phyloP scores from a whole-genome alignment of 2,888 invertebrate species.

The Himalopsyche japonica region DNA sequence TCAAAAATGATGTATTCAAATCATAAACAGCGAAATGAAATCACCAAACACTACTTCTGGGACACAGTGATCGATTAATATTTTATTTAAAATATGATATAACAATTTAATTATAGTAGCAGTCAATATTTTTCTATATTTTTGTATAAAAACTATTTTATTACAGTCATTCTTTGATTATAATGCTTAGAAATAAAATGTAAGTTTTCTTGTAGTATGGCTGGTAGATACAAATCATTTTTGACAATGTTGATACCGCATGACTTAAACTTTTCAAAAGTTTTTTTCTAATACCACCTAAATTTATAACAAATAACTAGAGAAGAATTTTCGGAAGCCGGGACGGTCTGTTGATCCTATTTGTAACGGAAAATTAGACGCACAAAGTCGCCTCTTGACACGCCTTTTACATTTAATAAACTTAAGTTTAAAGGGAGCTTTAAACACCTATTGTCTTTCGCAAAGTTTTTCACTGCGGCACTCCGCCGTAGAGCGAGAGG shows the following conservation, averaged over 20 bases:
- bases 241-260: background rate
- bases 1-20: too few relatives aligned
- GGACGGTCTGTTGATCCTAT: constrained; percentile 22
- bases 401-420: constrained; percentile 38
- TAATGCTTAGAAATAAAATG: too few relatives aligned
- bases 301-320: background rate
- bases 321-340: background rate
- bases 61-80: too few relatives aligned
- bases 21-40: too few relatives aligned
- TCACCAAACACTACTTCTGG: too few relatives aligned
- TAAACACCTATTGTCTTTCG: constrained; percentile 32
- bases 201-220: too few relatives aligned
- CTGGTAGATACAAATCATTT: background rate
- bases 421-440: constrained; percentile 24
- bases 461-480: constrained; percentile 8
- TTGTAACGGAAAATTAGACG: constrained; percentile 28
- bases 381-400: constrained; percentile 28
- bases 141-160: too few relatives aligned
- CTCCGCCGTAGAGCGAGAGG: constrained; percentile 11
- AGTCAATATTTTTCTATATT: too few relatives aligned
- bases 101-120: too few relatives aligned
- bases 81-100: too few relatives aligned
- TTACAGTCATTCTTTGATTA: too few relatives aligned
- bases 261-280: background rate
- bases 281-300: background rate